A percentile compares a stretch with the other conserved stretches of the same genome.
Evolutionary conservation across 2,888 invertebrate species (phyloP).

Genomic region (Brenthis hecate): DNA sequence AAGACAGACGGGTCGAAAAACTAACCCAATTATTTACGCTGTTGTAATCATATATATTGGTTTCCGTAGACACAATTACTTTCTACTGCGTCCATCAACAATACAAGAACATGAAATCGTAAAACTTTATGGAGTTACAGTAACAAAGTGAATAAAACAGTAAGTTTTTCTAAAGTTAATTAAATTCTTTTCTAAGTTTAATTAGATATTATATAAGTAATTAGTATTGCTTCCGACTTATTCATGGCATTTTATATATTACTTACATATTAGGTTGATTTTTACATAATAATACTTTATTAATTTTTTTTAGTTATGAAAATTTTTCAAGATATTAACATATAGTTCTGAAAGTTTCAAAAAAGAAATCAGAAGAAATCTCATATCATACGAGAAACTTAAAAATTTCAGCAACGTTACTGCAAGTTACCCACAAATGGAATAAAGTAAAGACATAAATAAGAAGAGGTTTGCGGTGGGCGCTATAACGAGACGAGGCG

Average conservation of each 20-base stretch:
- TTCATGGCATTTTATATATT: no score
- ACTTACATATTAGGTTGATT: no score
- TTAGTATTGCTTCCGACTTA: no score
- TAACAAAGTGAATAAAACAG: neutral
- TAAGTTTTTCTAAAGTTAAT: neutral
- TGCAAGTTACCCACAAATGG: constrained; percentile 58
- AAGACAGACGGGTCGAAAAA: constrained; percentile 35
- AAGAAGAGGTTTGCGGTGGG: constrained; percentile 72
- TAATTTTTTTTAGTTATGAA: neutral
- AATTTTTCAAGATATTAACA: neutral
- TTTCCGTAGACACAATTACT: constrained; percentile 34
- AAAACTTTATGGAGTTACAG: constrained; percentile 7
- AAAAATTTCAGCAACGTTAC: constrained; percentile 43
- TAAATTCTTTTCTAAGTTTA: neutral
- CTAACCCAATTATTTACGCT: constrained; percentile 37
- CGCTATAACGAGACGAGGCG: constrained; percentile 66
- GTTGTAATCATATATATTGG: constrained; percentile 34
- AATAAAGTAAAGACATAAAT: constrained; percentile 76
- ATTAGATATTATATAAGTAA: no score
- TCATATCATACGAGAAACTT: constrained; percentile 35
- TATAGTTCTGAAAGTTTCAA: constrained; percentile 1
- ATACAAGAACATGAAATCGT: constrained; percentile 3
- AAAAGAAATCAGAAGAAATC: constrained; percentile 35
- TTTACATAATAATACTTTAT: neutral
- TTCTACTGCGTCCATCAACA: constrained; percentile 21